phyloP scores from a whole-genome alignment of 2,888 invertebrate genomes.

The Drosophila phalerata region DNA sequence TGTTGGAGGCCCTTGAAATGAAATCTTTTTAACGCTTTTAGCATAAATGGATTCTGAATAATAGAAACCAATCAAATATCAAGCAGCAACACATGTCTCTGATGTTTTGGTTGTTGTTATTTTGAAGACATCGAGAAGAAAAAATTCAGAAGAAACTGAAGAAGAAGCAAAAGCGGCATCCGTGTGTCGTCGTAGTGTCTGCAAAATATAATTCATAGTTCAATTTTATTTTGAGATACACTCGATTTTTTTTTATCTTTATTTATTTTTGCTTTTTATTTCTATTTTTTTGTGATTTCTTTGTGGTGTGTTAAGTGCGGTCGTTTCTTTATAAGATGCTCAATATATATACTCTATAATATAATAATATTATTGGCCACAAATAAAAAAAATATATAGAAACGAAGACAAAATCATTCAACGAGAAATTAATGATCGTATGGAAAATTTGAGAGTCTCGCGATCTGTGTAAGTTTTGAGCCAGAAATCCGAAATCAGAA shows the following conservation, averaged over 20 bases:
- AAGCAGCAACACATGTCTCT: constrained; percentile 39
- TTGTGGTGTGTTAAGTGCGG: constrained; percentile 47
- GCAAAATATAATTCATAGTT: constrained; percentile 67
- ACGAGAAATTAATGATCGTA: constrained; percentile 61
- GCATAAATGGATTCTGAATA: constrained; percentile 58
- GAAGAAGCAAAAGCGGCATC: constrained; percentile 3
- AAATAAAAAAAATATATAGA: constrained; percentile 8
- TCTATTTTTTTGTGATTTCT: constrained; percentile 10
- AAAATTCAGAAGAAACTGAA: neutral
- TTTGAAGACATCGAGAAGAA: constrained; percentile 37
- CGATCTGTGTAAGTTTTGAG: constrained; percentile 53
- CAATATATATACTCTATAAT: constrained; percentile 20
- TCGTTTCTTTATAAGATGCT: constrained; percentile 20
- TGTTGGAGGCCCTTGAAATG: constrained; percentile 17
- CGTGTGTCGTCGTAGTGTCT: constrained; percentile 66
- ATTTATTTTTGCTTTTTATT: constrained; percentile 11
- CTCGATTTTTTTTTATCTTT: neutral
- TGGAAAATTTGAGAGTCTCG: constrained; percentile 60
- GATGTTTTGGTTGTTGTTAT: constrained; percentile 11
- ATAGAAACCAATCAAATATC: constrained; percentile 54
- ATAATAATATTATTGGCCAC: constrained; percentile 27
- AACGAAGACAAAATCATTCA: constrained; percentile 67
- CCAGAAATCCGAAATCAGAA: constrained; percentile 27
- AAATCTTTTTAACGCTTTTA: constrained; percentile 43
- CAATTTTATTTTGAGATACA: constrained; percentile 47